phyloP scores from a whole-genome alignment of 2,113 vertebrate genomes.

The Eretmochelys imbricata region DNA sequence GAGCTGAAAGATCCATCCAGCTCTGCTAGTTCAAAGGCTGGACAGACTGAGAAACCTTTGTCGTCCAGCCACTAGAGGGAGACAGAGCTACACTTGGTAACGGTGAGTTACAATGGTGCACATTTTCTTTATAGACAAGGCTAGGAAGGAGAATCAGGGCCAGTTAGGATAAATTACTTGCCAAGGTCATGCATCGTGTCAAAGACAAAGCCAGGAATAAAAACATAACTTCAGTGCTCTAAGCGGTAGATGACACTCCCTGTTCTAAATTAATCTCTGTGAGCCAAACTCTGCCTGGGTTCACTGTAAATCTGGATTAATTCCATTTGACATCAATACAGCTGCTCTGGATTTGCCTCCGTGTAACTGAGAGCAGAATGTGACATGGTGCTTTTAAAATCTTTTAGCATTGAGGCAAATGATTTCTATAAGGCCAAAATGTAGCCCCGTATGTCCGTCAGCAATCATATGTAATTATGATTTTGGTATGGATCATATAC shows the following conservation, averaged over 20 bases:
- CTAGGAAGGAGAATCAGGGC: background rate
- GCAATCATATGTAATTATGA: too few species aligned
- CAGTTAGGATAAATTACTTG: background rate
- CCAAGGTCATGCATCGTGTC: background rate
- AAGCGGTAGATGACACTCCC: background rate
- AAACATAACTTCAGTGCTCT: background rate
- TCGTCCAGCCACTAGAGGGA: background rate
- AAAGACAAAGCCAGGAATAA: background rate
- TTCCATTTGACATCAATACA: background rate
- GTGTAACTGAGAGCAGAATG: background rate
- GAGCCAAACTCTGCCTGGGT: background rate
- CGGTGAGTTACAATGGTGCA: too few species aligned
- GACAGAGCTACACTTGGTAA: background rate
- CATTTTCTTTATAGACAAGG: background rate
- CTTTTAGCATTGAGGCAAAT: background rate
- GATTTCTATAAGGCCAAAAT: too few species aligned
- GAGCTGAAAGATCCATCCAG: too few species aligned
- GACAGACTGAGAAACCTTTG: background rate
- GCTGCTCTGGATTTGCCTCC: background rate
- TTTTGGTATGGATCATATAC: too few species aligned
- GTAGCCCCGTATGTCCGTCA: too few species aligned
- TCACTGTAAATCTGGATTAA: background rate
- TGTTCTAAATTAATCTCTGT: too few species aligned
- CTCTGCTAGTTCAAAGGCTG: background rate
- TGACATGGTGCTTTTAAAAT: background rate